Conservation (phyloP, 2,888 invertebrate species). For the Pyrrhia umbra region DNA sequence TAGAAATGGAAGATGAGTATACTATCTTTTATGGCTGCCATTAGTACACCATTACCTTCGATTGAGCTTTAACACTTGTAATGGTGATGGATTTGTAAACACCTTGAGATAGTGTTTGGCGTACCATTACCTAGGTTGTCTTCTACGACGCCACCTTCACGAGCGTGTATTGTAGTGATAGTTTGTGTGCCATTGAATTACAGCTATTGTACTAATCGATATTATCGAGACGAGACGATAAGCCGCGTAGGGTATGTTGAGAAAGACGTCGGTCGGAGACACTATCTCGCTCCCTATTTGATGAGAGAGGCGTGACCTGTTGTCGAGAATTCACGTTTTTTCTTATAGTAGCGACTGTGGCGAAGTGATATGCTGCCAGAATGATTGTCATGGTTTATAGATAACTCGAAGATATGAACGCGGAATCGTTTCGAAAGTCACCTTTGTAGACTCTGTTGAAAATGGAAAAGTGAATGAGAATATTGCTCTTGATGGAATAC, state of each 20-base stretch:
- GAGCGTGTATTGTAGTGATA: neutral
- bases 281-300: neutral
- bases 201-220: neutral
- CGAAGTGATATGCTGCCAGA: no score
- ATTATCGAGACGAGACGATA: neutral
- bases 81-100: constrained; percentile 12
- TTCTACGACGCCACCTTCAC: neutral
- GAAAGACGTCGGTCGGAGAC: constrained; percentile 1
- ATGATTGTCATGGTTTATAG: neutral
- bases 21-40: constrained; percentile 37
- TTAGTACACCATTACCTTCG: constrained; percentile 39
- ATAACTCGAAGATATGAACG: neutral
- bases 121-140: neutral
- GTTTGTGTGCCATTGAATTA: neutral
- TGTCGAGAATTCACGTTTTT: neutral
- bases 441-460: neutral
- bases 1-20: constrained; percentile 30
- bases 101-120: neutral
- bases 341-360: neutral
- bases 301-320: neutral
- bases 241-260: neutral
- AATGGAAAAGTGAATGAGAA: no score
- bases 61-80: constrained; percentile 25
- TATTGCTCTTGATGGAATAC: neutral
- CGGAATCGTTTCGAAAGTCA: neutral